Evolutionary conservation across 2,797 vertebrate genomes (phyloP).

Genomic region (Argentina silus): DNA sequence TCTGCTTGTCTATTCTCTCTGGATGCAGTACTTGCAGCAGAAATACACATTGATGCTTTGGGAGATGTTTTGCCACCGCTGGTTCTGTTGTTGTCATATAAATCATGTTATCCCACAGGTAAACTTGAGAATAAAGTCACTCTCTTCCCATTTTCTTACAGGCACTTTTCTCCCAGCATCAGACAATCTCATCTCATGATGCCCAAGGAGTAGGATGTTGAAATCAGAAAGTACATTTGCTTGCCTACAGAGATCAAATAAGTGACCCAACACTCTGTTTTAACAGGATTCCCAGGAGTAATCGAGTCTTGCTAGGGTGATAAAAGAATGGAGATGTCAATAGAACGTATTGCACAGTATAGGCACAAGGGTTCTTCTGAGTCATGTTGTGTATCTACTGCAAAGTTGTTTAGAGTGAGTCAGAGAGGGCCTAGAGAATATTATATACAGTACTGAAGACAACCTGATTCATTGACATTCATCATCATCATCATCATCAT

Average conservation of each 20-base stretch:
- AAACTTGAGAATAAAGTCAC: neutral
- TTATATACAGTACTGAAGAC: too few species aligned
- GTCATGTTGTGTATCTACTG: too few species aligned
- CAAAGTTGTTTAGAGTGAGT: too few species aligned
- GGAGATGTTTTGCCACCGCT: neutral
- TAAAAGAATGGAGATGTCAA: too few species aligned
- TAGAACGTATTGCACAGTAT: too few species aligned
- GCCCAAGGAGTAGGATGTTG: neutral
- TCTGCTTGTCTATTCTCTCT: neutral
- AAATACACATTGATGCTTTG: neutral
- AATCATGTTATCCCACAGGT: slow-evolving; percentile 5
- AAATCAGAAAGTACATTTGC: neutral
- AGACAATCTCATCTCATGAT: neutral
- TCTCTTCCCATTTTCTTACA: neutral
- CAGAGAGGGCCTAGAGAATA: too few species aligned
- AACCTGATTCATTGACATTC: neutral
- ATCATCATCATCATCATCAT: neutral
- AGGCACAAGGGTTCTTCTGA: too few species aligned
- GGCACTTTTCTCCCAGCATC: neutral
- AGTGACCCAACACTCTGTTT: neutral
- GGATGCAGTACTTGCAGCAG: neutral
- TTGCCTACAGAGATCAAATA: neutral
- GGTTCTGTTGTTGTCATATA: neutral
- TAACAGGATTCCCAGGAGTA: neutral
- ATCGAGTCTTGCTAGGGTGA: too few species aligned